Evolutionary conservation across 2,797 vertebrate genomes (phyloP).

Genomic region (Sebastes baramenuke): DNA sequence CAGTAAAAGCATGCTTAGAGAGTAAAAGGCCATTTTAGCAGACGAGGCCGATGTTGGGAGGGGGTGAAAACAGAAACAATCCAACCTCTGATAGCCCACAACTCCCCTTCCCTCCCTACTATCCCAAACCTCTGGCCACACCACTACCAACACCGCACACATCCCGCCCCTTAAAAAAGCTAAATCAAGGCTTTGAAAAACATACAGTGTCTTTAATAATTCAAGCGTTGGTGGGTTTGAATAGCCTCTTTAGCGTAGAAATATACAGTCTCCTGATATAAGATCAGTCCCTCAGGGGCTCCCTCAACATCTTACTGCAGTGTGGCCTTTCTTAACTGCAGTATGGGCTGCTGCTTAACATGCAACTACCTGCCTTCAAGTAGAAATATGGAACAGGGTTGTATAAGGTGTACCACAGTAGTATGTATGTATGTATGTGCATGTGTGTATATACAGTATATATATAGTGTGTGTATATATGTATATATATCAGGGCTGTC

Average conservation of each 20-base stretch:
- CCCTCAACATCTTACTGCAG: slow-evolving; percentile 53
- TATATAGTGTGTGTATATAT: too few species aligned
- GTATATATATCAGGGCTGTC: too few species aligned
- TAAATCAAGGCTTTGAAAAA: slow-evolving; percentile 86
- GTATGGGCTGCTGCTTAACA: slow-evolving; percentile 57
- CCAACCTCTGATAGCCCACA: slow-evolving; percentile 63
- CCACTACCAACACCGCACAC: slow-evolving; percentile 40
- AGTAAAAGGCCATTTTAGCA: slow-evolving; percentile 84
- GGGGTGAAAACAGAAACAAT: slow-evolving; percentile 72
- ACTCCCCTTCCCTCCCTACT: slow-evolving; percentile 17
- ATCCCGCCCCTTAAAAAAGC: slow-evolving; percentile 72
- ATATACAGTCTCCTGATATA: slow-evolving; percentile 85
- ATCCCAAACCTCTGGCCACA: slow-evolving; percentile 48
- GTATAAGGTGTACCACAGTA: background rate
- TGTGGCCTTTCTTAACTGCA: slow-evolving; percentile 53
- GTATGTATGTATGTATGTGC: too few species aligned
- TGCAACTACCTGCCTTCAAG: slow-evolving; percentile 68
- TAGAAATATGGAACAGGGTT: slow-evolving; percentile 24
- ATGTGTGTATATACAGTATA: too few species aligned
- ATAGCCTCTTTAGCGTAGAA: slow-evolving; percentile 83
- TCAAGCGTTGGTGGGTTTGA: slow-evolving; percentile 81
- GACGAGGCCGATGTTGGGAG: slow-evolving; percentile 58
- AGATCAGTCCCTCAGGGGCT: slow-evolving; percentile 77
- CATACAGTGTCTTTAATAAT: slow-evolving; percentile 86
- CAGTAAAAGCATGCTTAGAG: slow-evolving; percentile 84